A percentile compares a stretch with the other conserved stretches of the same genome.
Conservation (phyloP, 2,113 vertebrate genomes). For the Chionomys nivalis region DNA sequence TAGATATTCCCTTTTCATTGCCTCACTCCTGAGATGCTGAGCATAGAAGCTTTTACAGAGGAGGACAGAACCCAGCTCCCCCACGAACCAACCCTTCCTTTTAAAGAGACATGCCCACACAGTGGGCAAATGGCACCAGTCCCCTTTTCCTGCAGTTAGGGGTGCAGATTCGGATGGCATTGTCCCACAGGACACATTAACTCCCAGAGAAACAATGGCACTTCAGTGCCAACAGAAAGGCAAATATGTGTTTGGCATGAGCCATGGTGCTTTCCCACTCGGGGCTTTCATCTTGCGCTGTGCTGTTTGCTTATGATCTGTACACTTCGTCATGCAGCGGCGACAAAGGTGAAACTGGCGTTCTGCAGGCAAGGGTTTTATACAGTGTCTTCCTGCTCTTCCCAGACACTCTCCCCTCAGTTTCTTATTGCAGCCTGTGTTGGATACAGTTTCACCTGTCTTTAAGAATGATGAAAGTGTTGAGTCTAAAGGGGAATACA, state of each 20-base stretch:
- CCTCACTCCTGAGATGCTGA: slow-evolving; percentile 27
- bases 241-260: slow-evolving; percentile 69
- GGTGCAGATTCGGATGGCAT: slow-evolving; percentile 51
- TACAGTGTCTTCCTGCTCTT: not conserved
- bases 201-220: slow-evolving; percentile 62
- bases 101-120: slow-evolving; percentile 46
- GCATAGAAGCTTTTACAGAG: slow-evolving; percentile 26
- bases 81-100: slow-evolving; percentile 28
- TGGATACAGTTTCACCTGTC: not conserved
- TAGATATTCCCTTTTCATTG: slow-evolving; percentile 32
- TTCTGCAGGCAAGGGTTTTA: not conserved
- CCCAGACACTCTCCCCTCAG: not conserved
- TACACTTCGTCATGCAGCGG: slow-evolving; percentile 49
- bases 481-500: not conserved
- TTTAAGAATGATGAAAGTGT: not conserved
- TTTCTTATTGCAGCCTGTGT: not conserved
- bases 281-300: slow-evolving; percentile 57
- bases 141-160: slow-evolving; percentile 57
- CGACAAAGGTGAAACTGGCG: slow-evolving; percentile 47
- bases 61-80: not conserved
- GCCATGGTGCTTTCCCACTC: slow-evolving; percentile 53
- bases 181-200: slow-evolving; percentile 28
- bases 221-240: slow-evolving; percentile 71
- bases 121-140: slow-evolving; percentile 1
- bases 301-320: slow-evolving; percentile 59